Evolutionary conservation across 1,140 invertebrate genomes (phyloP).

Genomic region (Heterodera carotae): DNA sequence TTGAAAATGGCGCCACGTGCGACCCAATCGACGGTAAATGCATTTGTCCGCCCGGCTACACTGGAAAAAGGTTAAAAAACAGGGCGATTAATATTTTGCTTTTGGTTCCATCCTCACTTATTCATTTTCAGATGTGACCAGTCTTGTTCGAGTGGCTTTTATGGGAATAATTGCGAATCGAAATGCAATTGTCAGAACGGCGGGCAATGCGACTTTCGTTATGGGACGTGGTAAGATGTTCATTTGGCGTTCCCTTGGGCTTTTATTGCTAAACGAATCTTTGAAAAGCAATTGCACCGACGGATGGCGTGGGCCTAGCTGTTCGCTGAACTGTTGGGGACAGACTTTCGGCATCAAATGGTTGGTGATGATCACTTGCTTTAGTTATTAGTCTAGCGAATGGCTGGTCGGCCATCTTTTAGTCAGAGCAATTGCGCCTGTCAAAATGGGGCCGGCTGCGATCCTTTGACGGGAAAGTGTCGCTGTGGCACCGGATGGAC

Average conservation of each 20-base stretch:
- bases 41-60: constrained; percentile 75
- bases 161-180: constrained; percentile 66
- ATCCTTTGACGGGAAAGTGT: constrained; percentile 79
- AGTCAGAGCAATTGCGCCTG: constrained; percentile 77
- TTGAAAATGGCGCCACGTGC: constrained; percentile 68
- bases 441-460: constrained; percentile 83
- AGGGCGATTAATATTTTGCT: background rate
- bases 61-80: constrained; percentile 32
- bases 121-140: constrained; percentile 72
- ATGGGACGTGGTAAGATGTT: constrained; percentile 66
- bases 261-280: background rate
- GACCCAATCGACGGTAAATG: constrained; percentile 81
- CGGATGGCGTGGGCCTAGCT: constrained; percentile 67
- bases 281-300: constrained; percentile 18
- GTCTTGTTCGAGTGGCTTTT: constrained; percentile 67
- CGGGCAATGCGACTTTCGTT: constrained; percentile 67
- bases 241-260: no score
- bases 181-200: constrained; percentile 68
- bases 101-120: no score
- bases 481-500: constrained; percentile 79
- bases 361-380: background rate
- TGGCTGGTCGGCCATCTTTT: background rate
- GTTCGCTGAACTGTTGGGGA: constrained; percentile 58
- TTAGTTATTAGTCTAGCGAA: background rate
- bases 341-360: constrained; percentile 68